Base-by-base conservation (phyloP, 1,140 invertebrate species). In the Whitmania pigra region DNA sequence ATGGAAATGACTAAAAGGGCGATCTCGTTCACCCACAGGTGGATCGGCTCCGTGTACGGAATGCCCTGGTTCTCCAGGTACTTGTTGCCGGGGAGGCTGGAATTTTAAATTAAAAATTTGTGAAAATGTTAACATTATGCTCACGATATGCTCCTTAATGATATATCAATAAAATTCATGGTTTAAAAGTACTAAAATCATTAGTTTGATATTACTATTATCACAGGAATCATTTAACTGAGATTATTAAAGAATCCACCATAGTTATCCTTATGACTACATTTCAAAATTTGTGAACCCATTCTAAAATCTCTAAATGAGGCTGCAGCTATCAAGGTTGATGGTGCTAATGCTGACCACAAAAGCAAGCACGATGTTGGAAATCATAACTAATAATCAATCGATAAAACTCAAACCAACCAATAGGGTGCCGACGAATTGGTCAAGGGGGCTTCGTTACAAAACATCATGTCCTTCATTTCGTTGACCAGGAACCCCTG, bases 401-500 rank as follows among this genome's bases (percentile, higher is more conserved):
- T 18, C 13, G 4, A 60, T 73, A 31, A 31, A 4, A 0, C 25
- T 22, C 25, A 57, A 68, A 53, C 71, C 25, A 17, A 70, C 73
- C 55, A 66, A 11, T 40, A 18, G 20, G 22, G 57, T 53, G 13
- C 31, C 25, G 49, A 31, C 17, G 57, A 25, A 67, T 57, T 36
- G 55, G 27, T 74, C 27, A 29, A 71, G 66, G 75, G 76, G 25
- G 72, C 60, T 11, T 49, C 70, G 53, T 73, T 73, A 73, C 76
- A 77, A 72, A 78, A 79, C 2, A 71, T 54, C 73, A 76, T 60
- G 69, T 76, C 79, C 73, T 80, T 80, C 73, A 82, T 60, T 72
- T 81, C 80, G 76, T 80, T 82, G 15, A 82, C 76, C 43, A 70
- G 71, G 27, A 81, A 73, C 15, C 76, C 78, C 80, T 81, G 74